These are phyloP conservation scores for Oryzias celebensis DNA, from an alignment of 2,113 vertebrate genomes.

Conservation along the genomic window DNA sequence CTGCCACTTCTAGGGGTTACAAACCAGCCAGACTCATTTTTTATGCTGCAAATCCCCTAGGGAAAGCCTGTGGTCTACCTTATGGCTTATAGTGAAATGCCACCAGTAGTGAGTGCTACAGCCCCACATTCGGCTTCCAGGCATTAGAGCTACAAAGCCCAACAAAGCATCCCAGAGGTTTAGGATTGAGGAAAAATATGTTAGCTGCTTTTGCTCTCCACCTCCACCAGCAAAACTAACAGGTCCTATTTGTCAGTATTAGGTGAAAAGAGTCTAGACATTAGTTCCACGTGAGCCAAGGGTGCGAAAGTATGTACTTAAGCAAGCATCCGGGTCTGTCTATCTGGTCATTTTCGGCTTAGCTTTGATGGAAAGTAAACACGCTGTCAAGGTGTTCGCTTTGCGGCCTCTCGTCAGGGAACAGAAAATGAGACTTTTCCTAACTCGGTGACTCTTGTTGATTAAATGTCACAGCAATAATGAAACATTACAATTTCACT, in stretches of 20 bases:
- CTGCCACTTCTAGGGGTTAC: conserved; percentile 55
- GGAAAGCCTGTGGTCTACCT: conserved; percentile 64
- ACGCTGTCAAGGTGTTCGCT: conserved; percentile 18
- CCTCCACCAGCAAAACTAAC: conserved; percentile 18
- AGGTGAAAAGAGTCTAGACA: conserved; percentile 15
- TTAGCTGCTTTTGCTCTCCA: conserved; percentile 33
- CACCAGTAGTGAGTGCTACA: conserved; percentile 66
- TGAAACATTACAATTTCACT: conserved; percentile 69
- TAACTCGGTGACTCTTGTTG: conserved; percentile 61
- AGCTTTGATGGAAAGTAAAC: conserved; percentile 23
- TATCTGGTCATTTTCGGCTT: conserved; percentile 28
- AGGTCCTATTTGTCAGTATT: conserved; percentile 26
- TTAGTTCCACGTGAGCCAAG: conserved; percentile 9
- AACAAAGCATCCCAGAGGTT: conserved; percentile 56
- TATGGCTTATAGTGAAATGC: conserved; percentile 63
- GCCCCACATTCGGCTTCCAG: conserved; percentile 56
- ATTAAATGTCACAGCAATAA: conserved; percentile 78
- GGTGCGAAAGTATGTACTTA: conserved; percentile 27
- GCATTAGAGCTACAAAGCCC: conserved; percentile 63
- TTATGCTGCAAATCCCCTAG: conserved; percentile 52
- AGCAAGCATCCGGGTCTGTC: conserved; percentile 5
- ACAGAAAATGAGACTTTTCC: conserved; percentile 58
- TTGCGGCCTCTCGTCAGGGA: conserved; percentile 6
- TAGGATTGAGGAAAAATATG: conserved; percentile 57
- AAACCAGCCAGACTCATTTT: conserved; percentile 49